A percentile compares a stretch with the other conserved stretches of the same genome.
Conservation (phyloP, 1,140 invertebrate genomes). For the Ganaspis sp. region DNA sequence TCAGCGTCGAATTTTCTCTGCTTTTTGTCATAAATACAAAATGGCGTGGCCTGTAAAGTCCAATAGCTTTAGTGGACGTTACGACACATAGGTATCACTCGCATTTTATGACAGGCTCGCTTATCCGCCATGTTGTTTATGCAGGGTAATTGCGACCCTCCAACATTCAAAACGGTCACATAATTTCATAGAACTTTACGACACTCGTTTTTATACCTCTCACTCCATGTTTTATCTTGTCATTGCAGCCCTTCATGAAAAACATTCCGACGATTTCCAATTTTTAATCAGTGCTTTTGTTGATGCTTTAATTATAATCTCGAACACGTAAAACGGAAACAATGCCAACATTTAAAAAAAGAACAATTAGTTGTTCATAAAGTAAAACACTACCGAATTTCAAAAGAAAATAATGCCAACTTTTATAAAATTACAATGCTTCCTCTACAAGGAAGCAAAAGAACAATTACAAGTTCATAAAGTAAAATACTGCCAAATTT, state of each 20-base stretch:
- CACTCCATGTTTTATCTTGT: background rate
- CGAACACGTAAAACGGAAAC: background rate
- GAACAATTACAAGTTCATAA: too few relatives aligned
- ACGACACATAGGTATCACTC: background rate
- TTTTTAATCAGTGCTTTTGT: too few relatives aligned
- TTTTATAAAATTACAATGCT: too few relatives aligned
- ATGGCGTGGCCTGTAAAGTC: background rate
- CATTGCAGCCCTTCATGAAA: background rate
- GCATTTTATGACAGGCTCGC: slow-evolving; percentile 23
- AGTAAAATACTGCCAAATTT: too few relatives aligned
- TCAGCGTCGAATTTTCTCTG: background rate
- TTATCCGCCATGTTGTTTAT: slow-evolving; percentile 24
- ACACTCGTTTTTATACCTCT: background rate
- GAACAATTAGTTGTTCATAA: too few relatives aligned
- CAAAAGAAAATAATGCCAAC: too few relatives aligned
- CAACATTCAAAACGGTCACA: background rate
- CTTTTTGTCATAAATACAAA: background rate
- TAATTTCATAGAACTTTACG: slow-evolving; percentile 11
- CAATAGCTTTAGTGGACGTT: background rate
- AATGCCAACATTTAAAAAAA: too few relatives aligned
- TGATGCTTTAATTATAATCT: too few relatives aligned
- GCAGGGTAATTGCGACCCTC: slow-evolving; percentile 21
- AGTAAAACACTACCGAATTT: too few relatives aligned
- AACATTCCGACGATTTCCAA: too few relatives aligned
- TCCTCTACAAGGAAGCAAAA: too few relatives aligned